Evolutionary conservation across 2,888 invertebrate genomes (phyloP).

Genomic region (Dryobotodes eremita): DNA sequence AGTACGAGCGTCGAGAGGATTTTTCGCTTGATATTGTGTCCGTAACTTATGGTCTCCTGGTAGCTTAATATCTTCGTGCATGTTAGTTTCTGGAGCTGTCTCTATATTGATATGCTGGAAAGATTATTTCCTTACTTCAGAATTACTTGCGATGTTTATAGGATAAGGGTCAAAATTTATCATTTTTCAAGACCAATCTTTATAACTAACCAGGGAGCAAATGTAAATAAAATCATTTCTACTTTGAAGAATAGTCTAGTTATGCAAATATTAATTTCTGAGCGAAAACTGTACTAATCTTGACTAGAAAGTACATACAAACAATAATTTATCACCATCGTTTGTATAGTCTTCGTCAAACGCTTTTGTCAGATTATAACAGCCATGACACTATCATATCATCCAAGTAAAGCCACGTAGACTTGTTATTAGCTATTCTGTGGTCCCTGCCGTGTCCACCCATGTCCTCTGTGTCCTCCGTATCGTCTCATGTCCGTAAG

Average conservation of each 20-base stretch:
- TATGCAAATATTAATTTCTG: not conserved
- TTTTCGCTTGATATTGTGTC: slow-evolving; percentile 82
- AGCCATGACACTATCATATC: slow-evolving; percentile 17
- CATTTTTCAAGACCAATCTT: not conserved
- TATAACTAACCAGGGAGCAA: not conserved
- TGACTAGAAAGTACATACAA: not conserved
- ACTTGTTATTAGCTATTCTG: slow-evolving; percentile 63
- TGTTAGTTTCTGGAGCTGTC: slow-evolving; percentile 66
- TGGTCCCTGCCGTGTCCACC: slow-evolving; percentile 49
- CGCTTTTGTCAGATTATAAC: slow-evolving; percentile 28
- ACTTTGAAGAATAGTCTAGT: too few relatives aligned
- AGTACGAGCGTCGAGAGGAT: slow-evolving; percentile 77
- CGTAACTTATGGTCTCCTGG: slow-evolving; percentile 84
- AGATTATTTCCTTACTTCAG: slow-evolving; percentile 28
- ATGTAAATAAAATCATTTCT: not conserved
- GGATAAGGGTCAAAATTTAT: too few relatives aligned
- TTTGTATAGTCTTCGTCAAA: slow-evolving; percentile 4
- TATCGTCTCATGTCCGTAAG: slow-evolving; percentile 62
- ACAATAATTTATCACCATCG: not conserved
- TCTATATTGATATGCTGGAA: slow-evolving; percentile 46
- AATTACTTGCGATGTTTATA: too few relatives aligned
- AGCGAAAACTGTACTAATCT: not conserved
- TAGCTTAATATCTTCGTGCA: slow-evolving; percentile 73
- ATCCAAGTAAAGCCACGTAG: slow-evolving; percentile 55
- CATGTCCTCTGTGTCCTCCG: slow-evolving; percentile 36